Base-by-base conservation (phyloP, 1,140 invertebrate genomes). In the Chrysomallon squamiferum region DNA sequence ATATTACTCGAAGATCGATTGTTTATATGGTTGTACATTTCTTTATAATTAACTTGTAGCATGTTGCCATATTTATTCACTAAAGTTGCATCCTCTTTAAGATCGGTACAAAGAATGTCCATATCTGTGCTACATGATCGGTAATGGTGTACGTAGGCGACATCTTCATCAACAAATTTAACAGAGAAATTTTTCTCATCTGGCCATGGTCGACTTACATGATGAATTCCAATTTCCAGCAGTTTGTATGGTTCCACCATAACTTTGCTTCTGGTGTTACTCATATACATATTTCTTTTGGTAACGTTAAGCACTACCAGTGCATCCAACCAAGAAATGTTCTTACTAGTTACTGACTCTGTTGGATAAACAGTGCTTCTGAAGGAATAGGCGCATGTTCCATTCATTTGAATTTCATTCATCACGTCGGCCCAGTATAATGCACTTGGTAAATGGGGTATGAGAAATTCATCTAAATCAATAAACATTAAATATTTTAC, bases 391-490 rank as follows among this genome's bases (percentile, higher is more conserved):
- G 38, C 54, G 33, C 41, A 38, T 1, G 25, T 33, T 4, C 22
- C 32, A 3, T 45, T 50, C 43, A 43, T n/a, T 30, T 33, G 13
- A 27, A 18, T n/a, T 27, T 27, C 3, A 13, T 52, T 35, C 13
- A 57, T n/a, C 3, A 56, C 18, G 18, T 56, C 30, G 6, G 27
- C 45, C 35, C 56, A 33, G 2, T n/a, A 20, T 6, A 38, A 27
- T 18, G 60, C n/a, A 13, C 49, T 29, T 11, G 49, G 38, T 25
- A 3, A 9, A 13, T 62, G 58, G 20, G 71, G 71, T 20, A 73
- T 59, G 50, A 73, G 22, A 52, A 72, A 72, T 50, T 76, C 74
- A 35, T 76, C 74, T 20, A 76, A 32, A 57, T 76, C 74, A 59
- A 65, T 68, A 47, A 76, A 73, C 20, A 57, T 62, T 25, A 75